Base-by-base conservation (phyloP, 2,888 invertebrate genomes). In the Scaeva pyrastri region DNA sequence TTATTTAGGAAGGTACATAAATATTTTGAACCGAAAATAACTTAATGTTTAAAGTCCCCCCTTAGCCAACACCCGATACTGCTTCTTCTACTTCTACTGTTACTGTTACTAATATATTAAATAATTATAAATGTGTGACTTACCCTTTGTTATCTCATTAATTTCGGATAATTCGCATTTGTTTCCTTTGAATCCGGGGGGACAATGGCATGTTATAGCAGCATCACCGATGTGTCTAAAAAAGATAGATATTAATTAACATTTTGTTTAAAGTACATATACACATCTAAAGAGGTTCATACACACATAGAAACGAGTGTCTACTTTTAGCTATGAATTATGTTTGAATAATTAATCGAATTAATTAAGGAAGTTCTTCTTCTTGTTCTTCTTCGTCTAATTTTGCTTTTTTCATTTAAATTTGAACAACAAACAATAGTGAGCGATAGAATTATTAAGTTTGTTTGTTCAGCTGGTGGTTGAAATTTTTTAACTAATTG, bases 211-310 rank as follows among this genome's bases (percentile, higher is more conserved):
- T 90, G 95, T 95, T 88, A 96, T 95, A 31, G 96, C 95, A 76
- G 95, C 95, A n/a, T 95, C 95, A 6, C 96, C 96, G 91, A 96
- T 95, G 93, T 96, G 96, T 90, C 96, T 96, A 66, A 1, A 68
- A 23, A 50, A 21, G 36, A 36, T 55, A 52, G 39, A 41, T 50
- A 66, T 68, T 68, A 68, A 68, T 68, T 52, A 26, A 36, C 48
- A 19, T 52, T 52, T 52, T 31, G 31, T 31, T 31, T 31, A 31
- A 31, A 31, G 31, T 31, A 31, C 6, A 8, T 31, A 4, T 31
- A 31, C 31, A 7, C 5, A n/a, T n/a, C n/a, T n/a, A n/a, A n/a
- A n/a, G n/a, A n/a, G 3, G 31, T 31, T 31, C 26, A 31, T 4
- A 31, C 31, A 31, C 8, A 31, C 6, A 31, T 5, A 31, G 31